phyloP scores from a whole-genome alignment of 2,113 vertebrate species.

The Hyla sarda region DNA sequence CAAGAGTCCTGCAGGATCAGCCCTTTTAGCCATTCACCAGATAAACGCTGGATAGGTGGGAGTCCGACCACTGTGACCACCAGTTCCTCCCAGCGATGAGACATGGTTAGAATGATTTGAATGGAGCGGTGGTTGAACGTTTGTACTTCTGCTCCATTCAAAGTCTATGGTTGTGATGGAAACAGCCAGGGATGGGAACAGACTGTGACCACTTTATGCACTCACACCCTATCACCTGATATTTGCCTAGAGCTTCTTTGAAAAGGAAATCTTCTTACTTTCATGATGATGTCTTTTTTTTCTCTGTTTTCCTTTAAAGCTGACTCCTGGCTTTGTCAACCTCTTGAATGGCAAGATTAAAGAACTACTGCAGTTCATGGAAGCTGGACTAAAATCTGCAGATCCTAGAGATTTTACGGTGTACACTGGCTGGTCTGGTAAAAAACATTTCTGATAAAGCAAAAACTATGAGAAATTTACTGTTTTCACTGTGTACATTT shows the following conservation, averaged over 20 bases:
- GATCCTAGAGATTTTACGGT: conserved; percentile 85
- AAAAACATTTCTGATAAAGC: not conserved
- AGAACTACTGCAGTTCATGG: conserved; percentile 89
- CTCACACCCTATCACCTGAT: too few relatives aligned
- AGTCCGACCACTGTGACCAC: too few relatives aligned
- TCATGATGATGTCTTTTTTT: not conserved
- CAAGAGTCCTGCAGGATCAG: too few relatives aligned
- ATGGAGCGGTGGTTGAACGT: too few relatives aligned
- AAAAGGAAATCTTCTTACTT: not conserved
- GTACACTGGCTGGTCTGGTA: conserved; percentile 96
- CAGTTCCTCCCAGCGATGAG: too few relatives aligned
- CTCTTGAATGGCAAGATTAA: conserved; percentile 82
- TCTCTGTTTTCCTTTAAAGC: conserved; percentile 68
- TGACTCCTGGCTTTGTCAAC: conserved; percentile 85
- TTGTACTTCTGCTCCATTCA: too few relatives aligned
- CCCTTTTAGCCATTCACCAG: too few relatives aligned
- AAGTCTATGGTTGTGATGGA: too few relatives aligned
- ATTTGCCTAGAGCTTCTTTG: not conserved
- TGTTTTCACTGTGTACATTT: not conserved
- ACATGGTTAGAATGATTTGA: too few relatives aligned
- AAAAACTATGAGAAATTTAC: not conserved
- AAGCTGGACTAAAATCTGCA: conserved; percentile 85
- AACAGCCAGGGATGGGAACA: too few relatives aligned
- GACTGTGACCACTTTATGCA: too few relatives aligned
- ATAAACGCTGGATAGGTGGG: too few relatives aligned